Evolutionary conservation across 2,113 vertebrate genomes (phyloP).

Genomic region (Callopanchax toddi): DNA sequence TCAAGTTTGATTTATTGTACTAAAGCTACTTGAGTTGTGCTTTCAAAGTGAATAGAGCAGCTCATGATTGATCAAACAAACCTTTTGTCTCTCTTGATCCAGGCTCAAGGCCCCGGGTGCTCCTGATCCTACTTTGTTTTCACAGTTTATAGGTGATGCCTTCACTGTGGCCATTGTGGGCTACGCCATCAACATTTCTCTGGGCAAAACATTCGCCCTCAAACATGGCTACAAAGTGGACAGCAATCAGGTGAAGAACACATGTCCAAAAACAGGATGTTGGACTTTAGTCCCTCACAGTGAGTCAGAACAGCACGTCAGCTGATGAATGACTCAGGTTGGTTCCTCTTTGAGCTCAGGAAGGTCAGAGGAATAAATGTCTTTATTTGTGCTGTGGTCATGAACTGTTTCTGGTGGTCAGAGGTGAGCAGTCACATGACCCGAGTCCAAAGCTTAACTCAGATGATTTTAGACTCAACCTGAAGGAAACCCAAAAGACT

Average conservation of each 20-base stretch:
- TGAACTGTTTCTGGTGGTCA: no score
- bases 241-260: slow-evolving; percentile 89
- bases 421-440: no score
- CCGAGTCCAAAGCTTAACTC: no score
- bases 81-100: slow-evolving; percentile 5
- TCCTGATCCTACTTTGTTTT: slow-evolving; percentile 77
- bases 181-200: slow-evolving; percentile 90
- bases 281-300: slow-evolving; percentile 12
- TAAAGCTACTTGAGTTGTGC: neutral
- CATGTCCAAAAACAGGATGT: slow-evolving; percentile 3
- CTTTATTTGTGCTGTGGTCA: no score
- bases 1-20: neutral
- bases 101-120: slow-evolving; percentile 83
- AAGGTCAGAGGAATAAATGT: no score
- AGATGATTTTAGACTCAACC: no score
- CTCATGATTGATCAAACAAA: neutral
- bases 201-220: slow-evolving; percentile 92
- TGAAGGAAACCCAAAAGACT: no score
- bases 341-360: no score
- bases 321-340: slow-evolving; percentile 4
- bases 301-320: slow-evolving; percentile 1
- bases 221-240: slow-evolving; percentile 94
- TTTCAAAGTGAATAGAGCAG: no score
- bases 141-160: slow-evolving; percentile 81
- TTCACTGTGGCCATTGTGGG: slow-evolving; percentile 90